Conservation (phyloP, 1,140 invertebrate genomes). For the Steinernema khuongi region DNA sequence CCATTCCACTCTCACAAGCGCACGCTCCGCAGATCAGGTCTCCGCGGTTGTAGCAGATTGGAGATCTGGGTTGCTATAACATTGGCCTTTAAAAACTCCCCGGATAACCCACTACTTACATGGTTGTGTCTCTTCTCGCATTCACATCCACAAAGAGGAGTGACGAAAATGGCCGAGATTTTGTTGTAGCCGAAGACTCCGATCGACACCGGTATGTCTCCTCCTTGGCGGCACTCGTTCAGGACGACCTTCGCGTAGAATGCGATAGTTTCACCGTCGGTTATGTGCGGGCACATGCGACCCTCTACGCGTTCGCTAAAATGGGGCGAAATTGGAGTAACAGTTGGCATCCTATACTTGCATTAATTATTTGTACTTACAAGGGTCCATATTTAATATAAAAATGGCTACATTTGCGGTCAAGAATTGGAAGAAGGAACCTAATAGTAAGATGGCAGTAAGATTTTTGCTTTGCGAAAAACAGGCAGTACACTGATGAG, state of each 20-base stretch:
- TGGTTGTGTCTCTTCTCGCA: conserved; percentile 49
- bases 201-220: conserved; percentile 50
- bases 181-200: conserved; percentile 55
- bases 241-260: conserved; percentile 51
- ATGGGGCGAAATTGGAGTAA: neutral
- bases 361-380: conserved; percentile 5
- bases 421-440: too few species aligned
- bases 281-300: conserved; percentile 40
- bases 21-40: conserved; percentile 53
- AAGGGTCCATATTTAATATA: neutral
- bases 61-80: conserved; percentile 41
- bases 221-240: conserved; percentile 45
- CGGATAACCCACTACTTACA: conserved; percentile 22
- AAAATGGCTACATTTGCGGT: too few species aligned
- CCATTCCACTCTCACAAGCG: conserved; percentile 47
- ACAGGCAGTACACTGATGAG: too few species aligned
- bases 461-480: too few species aligned
- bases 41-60: conserved; percentile 42
- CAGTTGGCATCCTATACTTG: neutral
- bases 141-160: conserved; percentile 56
- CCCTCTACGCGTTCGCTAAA: conserved; percentile 43
- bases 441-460: too few species aligned
- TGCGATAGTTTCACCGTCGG: conserved; percentile 43
- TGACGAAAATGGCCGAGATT: conserved; percentile 54
- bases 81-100: neutral